Evolutionary conservation across 2,797 vertebrate species (phyloP).

Genomic region (Myoxocephalus aenaeus): DNA sequence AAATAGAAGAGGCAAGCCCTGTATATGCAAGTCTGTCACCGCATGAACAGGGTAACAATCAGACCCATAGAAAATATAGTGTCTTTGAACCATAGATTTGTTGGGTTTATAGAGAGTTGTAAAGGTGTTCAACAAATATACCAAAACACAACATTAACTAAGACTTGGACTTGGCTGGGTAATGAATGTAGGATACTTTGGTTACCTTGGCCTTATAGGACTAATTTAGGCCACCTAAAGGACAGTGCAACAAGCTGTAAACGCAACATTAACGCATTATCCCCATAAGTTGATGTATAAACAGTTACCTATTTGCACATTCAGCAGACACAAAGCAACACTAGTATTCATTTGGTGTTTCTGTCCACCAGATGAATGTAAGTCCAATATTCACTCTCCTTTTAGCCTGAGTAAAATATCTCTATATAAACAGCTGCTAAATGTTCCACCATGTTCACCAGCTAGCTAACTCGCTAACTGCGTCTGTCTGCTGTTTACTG

Average conservation of each 20-base stretch:
- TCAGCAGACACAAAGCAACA: neutral
- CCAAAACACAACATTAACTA: neutral
- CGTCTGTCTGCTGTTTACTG: neutral
- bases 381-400: neutral
- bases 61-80: no score
- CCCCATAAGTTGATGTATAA: no score
- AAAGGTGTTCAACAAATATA: neutral
- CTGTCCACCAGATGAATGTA: no score
- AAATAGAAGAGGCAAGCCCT: no score
- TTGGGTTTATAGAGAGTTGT: neutral
- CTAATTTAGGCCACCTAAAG: neutral
- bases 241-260: neutral
- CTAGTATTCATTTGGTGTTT: neutral
- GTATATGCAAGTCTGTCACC: no score
- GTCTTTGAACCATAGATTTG: neutral
- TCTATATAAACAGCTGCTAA: neutral
- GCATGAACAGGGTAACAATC: no score
- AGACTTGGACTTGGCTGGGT: no score
- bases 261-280: no score
- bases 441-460: no score
- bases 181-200: neutral
- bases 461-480: neutral
- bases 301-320: neutral
- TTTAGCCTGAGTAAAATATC: neutral
- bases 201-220: no score